These are phyloP conservation scores for Alca torda DNA, from an alignment of 2,797 vertebrate genomes.

Conservation along the genomic window DNA sequence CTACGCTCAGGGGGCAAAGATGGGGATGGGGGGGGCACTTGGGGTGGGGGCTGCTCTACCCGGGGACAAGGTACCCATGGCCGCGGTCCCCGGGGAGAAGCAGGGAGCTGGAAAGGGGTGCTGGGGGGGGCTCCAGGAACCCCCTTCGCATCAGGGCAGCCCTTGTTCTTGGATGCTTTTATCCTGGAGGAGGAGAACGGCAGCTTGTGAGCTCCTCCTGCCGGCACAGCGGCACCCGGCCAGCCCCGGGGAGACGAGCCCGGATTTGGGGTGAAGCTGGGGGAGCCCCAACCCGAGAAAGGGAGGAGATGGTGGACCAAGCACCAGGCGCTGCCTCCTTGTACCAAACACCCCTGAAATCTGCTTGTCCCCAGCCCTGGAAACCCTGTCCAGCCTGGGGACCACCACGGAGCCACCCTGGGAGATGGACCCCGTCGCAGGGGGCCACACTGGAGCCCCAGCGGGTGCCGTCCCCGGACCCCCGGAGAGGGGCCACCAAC, in stretches of 20 bases:
- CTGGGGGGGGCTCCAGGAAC: background rate
- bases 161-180: background rate
- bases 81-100: background rate
- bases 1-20: fast-evolving
- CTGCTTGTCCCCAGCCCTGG: too few relatives aligned
- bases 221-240: background rate
- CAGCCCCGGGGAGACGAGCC: too few relatives aligned
- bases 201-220: background rate
- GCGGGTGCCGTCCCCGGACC: fast-evolving
- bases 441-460: background rate
- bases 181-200: background rate
- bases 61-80: background rate
- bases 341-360: background rate
- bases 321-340: too few relatives aligned
- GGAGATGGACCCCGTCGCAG: background rate
- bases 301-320: background rate
- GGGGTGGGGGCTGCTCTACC: background rate
- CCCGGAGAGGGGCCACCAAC: background rate
- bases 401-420: background rate
- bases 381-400: background rate
- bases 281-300: fast-evolving
- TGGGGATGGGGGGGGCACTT: background rate
- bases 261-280: fast-evolving
- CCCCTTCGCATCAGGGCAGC: background rate
- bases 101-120: background rate